These are phyloP conservation scores for Sitta carolinensis DNA, from an alignment of 2,797 vertebrate species.

Conservation along the genomic window DNA sequence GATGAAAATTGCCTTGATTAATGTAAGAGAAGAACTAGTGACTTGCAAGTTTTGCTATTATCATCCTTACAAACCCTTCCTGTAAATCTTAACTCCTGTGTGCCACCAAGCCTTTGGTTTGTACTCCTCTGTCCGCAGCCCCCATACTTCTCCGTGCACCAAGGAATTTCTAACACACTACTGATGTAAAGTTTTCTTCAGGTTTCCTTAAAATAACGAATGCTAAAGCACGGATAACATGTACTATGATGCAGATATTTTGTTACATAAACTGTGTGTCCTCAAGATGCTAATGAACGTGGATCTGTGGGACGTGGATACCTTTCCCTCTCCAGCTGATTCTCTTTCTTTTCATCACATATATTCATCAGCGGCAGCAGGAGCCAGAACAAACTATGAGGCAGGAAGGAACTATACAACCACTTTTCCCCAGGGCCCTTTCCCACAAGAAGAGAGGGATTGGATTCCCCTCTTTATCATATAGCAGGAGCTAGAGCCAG, in stretches of 20 bases:
- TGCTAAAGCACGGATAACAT: background rate
- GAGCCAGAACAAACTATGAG: background rate
- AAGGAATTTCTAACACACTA: background rate
- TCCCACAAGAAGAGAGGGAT: background rate
- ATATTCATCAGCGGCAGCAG: background rate
- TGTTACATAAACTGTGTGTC: background rate
- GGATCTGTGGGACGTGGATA: too few relatives aligned
- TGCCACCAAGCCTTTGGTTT: background rate
- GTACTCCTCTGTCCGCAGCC: background rate
- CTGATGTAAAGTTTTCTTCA: background rate
- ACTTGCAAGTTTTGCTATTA: background rate
- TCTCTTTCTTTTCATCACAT: background rate
- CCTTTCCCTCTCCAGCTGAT: background rate
- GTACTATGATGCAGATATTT: background rate
- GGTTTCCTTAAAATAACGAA: background rate
- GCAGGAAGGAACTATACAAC: background rate
- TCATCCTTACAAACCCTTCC: background rate
- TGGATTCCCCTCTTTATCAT: slow-evolving; percentile 1
- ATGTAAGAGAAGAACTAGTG: background rate
- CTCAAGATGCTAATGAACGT: background rate
- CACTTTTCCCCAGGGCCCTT: background rate
- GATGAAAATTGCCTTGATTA: background rate
- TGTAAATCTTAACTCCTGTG: background rate
- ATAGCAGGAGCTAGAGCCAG: background rate
- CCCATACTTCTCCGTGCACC: background rate